A percentile compares a stretch with the other conserved stretches of the same genome.
Conservation (phyloP, 2,113 vertebrate genomes). For the Hippotragus niger region DNA sequence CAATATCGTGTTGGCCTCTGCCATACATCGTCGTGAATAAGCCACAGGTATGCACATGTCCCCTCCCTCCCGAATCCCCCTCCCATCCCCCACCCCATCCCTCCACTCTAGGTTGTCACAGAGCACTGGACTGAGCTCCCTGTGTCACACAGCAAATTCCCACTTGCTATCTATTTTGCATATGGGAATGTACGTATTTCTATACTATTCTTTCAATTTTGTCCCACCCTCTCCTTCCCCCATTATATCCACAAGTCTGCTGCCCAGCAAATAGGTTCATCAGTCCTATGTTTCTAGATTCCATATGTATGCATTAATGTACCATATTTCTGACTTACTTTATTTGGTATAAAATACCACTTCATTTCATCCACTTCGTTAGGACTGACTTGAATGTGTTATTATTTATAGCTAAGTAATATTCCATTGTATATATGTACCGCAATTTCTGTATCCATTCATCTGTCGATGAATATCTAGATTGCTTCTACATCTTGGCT, state of each 20-base stretch:
- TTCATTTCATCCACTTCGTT: neutral
- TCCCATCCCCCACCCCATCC: neutral
- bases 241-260: neutral
- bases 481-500: neutral
- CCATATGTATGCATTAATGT: neutral
- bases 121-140: neutral
- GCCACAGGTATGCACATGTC: neutral
- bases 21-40: neutral
- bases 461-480: neutral
- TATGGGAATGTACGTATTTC: neutral
- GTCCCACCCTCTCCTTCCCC: neutral
- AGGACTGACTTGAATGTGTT: neutral
- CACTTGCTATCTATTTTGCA: neutral
- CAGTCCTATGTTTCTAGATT: neutral
- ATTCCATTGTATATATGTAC: neutral
- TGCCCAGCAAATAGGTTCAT: neutral
- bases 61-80: neutral
- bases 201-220: neutral
- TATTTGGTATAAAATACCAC: neutral
- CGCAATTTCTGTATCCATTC: neutral
- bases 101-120: neutral
- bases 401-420: neutral
- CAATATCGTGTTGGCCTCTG: neutral
- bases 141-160: neutral
- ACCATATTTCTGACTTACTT: neutral